A percentile compares a stretch with the other conserved stretches of the same genome.
Conservation (phyloP, 1,140 invertebrate genomes). For the Lutraria rhynchaena region DNA sequence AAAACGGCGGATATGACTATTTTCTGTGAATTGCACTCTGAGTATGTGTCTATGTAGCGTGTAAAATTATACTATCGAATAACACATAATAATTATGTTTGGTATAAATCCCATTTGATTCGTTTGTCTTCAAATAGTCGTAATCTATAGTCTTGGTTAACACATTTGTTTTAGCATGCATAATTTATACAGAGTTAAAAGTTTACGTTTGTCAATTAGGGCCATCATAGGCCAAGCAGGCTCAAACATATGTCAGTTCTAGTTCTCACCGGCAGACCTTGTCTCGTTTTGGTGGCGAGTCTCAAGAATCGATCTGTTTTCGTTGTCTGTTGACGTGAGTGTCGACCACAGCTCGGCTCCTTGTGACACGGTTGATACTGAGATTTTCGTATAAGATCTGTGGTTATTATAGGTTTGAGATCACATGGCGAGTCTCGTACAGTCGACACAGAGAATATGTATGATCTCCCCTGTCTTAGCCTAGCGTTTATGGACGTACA, state of each 20-base stretch:
- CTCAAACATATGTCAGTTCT: background rate
- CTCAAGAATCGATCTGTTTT: background rate
- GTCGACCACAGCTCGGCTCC: background rate
- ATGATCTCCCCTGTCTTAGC: too few species aligned
- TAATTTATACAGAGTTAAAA: too few species aligned
- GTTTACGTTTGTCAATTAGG: too few species aligned
- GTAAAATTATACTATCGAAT: background rate
- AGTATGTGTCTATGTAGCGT: background rate
- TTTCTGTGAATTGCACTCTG: background rate
- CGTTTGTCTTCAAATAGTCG: background rate
- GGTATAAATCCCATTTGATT: conserved; percentile 16
- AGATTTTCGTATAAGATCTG: too few species aligned
- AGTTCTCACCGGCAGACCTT: background rate
- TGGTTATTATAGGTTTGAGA: too few species aligned
- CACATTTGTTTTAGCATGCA: too few species aligned
- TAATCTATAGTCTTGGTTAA: too few species aligned
- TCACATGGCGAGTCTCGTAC: too few species aligned
- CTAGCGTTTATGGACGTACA: too few species aligned
- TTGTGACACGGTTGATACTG: background rate
- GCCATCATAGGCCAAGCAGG: background rate
- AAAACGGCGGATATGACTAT: background rate
- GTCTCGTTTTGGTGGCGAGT: background rate
- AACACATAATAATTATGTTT: too few species aligned
- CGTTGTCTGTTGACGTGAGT: background rate
- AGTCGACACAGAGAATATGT: too few species aligned